Evolutionary conservation across 1,140 invertebrate genomes (phyloP).

Genomic region (Pentalonia nigronervosa): DNA sequence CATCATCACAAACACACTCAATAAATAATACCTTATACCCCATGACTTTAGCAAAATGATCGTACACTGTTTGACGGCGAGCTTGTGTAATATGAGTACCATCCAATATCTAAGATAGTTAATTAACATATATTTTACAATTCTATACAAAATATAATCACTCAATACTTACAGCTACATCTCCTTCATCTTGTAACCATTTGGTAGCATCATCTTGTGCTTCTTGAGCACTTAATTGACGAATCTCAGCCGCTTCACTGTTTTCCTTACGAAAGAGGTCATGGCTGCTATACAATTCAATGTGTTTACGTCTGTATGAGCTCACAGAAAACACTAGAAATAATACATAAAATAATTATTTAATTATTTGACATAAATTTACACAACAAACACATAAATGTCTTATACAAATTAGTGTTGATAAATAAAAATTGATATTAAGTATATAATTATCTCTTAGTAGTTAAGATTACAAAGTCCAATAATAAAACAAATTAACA

Average conservation of each 20-base stretch:
- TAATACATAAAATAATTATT: constrained; percentile 59
- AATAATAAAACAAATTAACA: background rate
- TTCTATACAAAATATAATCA: background rate
- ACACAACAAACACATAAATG: background rate
- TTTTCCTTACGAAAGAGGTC: constrained; percentile 88
- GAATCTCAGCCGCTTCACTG: constrained; percentile 77
- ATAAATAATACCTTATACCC: constrained; percentile 90
- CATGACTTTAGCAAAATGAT: constrained; percentile 75
- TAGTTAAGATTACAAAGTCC: background rate
- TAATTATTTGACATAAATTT: background rate
- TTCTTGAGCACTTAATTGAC: constrained; percentile 80
- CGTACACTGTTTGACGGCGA: constrained; percentile 79
- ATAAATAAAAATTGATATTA: constrained; percentile 2
- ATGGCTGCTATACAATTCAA: constrained; percentile 79
- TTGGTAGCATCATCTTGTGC: constrained; percentile 83
- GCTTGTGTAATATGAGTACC: constrained; percentile 88
- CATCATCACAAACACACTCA: constrained; percentile 89
- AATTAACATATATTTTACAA: constrained; percentile 24
- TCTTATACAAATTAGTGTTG: background rate
- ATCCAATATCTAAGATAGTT: constrained; percentile 79
- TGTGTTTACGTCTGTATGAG: constrained; percentile 80
- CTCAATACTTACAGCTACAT: constrained; percentile 77
- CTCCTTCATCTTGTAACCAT: constrained; percentile 79
- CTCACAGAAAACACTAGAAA: constrained; percentile 85
- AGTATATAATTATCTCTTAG: background rate